These are phyloP conservation scores for human (Homo sapiens) DNA, from an alignment of 2,113 vertebrate genomes.

Conservation along the genomic window GRCh38 chr6:17902501-17903000, in stretches of 20 bases:
- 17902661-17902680: not conserved
- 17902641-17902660: not conserved
- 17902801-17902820: slow-evolving; percentile 1
- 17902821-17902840: not conserved
- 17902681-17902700: not conserved
- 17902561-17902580: not conserved
- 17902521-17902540: not conserved
- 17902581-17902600: not conserved
- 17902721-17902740: not conserved
- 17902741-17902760: not conserved
- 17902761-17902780: not conserved
- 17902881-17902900: not conserved
- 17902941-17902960: slow-evolving; percentile 10
- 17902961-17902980: not conserved
- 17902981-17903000: not conserved
- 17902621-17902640: not conserved
- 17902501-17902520: not conserved
- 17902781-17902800: not conserved
- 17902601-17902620: not conserved
- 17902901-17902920: not conserved
- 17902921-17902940: not conserved
- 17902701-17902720: not conserved
- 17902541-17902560: not conserved
- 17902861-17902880: not conserved
- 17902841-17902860: not conserved